These are phyloP conservation scores for Cosmia trapezina DNA, from an alignment of 2,888 invertebrate species.

Conservation along the genomic window DNA sequence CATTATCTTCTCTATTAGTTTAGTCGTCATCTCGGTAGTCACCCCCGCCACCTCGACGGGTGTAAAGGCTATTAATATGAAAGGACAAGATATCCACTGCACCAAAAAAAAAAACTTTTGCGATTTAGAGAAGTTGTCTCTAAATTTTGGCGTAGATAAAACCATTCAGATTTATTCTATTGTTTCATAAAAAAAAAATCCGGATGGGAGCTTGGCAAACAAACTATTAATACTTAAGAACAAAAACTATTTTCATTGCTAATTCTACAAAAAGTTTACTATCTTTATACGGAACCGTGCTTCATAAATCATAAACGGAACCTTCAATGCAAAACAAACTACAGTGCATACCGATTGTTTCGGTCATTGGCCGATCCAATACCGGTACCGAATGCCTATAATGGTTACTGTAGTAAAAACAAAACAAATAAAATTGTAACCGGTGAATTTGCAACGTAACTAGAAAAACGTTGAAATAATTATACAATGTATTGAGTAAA, in stretches of 20 bases:
- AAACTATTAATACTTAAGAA: background rate
- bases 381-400: conserved; percentile 38
- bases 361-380: conserved; percentile 54
- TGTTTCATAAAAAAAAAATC: conserved; percentile 8
- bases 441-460: conserved; percentile 10
- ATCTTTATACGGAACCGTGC: background rate
- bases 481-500: conserved; percentile 1
- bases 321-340: conserved; percentile 21
- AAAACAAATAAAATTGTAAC: conserved; percentile 18
- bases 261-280: background rate
- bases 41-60: background rate
- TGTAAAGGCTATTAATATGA: background rate
- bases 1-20: background rate
- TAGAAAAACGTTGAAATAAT: conserved; percentile 13
- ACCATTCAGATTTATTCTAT: background rate
- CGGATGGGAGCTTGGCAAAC: background rate
- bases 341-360: conserved; percentile 40
- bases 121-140: background rate
- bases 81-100: background rate
- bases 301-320: conserved; percentile 18
- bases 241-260: conserved; percentile 11
- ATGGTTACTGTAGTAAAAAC: conserved; percentile 40
- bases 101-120: background rate
- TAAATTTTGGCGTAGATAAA: background rate
- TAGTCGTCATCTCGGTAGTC: background rate